Conservation (phyloP, 2,888 invertebrate species). For the Hypomecis atomaria region DNA sequence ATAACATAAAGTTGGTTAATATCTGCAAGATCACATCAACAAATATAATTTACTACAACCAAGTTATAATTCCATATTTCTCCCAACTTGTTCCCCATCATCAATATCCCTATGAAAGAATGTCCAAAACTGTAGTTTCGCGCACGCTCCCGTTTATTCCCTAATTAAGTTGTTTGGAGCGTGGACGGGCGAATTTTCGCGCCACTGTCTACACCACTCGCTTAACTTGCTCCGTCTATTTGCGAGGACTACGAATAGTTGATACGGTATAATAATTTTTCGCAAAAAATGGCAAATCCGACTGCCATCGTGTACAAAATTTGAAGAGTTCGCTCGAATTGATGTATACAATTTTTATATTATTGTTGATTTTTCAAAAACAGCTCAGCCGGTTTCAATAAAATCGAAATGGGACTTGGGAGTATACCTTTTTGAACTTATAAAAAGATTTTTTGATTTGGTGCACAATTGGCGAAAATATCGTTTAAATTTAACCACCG, state of each 20-base stretch:
- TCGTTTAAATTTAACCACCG: too few species aligned
- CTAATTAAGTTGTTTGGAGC: conserved; percentile 33
- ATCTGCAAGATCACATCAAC: background rate
- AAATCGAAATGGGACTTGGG: too few species aligned
- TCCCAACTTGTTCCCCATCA: conserved; percentile 8
- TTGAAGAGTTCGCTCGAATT: too few species aligned
- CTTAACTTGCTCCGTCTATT: conserved; percentile 42
- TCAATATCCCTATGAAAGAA: conserved; percentile 18
- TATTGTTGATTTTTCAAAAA: too few species aligned
- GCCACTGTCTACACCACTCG: conserved; percentile 24
- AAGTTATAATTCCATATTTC: conserved; percentile 7
- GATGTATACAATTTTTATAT: too few species aligned
- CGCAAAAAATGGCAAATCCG: background rate
- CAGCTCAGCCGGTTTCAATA: too few species aligned
- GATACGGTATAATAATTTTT: conserved; percentile 7
- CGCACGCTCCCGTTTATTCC: conserved; percentile 30
- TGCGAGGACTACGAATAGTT: background rate
- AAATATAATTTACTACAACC: background rate
- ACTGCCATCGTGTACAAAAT: too few species aligned
- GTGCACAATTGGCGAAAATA: too few species aligned
- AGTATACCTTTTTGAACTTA: too few species aligned
- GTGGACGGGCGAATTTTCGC: conserved; percentile 31
- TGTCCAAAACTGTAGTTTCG: conserved; percentile 17
- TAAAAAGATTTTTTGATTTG: too few species aligned
- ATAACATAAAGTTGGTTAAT: too few species aligned